Evolutionary conservation across 35 echinoderm and acorn worm species (phyloP).

Genomic region (Holothuria glaberrima): DNA sequence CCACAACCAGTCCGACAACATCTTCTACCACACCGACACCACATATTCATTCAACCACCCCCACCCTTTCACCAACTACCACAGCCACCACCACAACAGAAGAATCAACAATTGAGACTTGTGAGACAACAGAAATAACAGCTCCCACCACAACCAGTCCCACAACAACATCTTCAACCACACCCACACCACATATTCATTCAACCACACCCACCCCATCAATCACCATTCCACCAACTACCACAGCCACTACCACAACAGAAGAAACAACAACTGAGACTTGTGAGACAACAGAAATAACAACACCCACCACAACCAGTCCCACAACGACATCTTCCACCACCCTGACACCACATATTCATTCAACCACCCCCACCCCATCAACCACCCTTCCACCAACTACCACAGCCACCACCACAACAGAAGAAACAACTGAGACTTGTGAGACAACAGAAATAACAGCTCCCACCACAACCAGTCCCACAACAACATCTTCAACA

Average conservation of each 20-base stretch:
- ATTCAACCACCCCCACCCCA: not conserved
- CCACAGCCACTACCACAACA: not conserved
- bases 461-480: not conserved
- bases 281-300: not conserved
- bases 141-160: not conserved
- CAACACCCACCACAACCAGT: not conserved
- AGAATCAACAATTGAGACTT: not conserved
- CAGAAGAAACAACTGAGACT: not conserved
- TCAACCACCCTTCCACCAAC: not conserved
- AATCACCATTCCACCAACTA: not conserved
- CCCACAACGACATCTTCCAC: not conserved
- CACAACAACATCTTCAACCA: not conserved
- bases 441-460: not conserved
- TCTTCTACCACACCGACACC: not conserved
- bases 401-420: not conserved
- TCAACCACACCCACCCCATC: not conserved
- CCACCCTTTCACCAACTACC: not conserved
- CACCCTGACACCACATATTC: not conserved
- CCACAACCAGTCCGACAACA: not conserved
- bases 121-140: not conserved
- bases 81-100: too few relatives aligned
- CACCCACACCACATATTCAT: not conserved
- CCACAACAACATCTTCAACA: not conserved
- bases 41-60: not conserved
- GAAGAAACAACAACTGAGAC: not conserved